Evolutionary conservation across 2,797 vertebrate species (phyloP).

Genomic region (Crocidura indochinensis): DNA sequence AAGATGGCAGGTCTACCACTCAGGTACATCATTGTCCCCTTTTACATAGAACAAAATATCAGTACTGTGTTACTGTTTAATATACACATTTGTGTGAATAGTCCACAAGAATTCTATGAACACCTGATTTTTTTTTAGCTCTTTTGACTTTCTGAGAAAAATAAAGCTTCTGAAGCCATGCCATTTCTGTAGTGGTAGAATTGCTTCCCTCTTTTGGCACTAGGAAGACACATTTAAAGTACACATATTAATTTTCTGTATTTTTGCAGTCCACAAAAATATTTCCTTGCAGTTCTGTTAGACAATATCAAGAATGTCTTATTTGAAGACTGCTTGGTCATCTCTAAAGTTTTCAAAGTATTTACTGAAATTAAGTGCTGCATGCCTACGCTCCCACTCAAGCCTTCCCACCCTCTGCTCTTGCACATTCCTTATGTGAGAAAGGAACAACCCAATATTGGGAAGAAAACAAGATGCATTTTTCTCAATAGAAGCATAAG

Average conservation of each 20-base stretch:
- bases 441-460: conserved; percentile 4
- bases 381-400: conserved; percentile 48
- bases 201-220: not conserved
- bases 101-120: not conserved
- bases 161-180: not conserved
- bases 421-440: conserved; percentile 66
- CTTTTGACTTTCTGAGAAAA: conserved; percentile 66
- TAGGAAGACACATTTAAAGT: not conserved
- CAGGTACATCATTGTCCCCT: too few species aligned
- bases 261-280: not conserved
- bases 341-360: conserved; percentile 31
- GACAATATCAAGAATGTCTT: not conserved
- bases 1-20: too few species aligned
- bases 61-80: conserved; percentile 19
- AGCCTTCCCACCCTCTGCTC: conserved; percentile 24
- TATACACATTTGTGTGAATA: conserved; percentile 39
- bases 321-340: conserved; percentile 56
- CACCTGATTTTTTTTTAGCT: conserved; percentile 22
- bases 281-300: not conserved
- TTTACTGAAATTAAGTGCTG: conserved; percentile 8
- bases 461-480: conserved; percentile 56
- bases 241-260: not conserved
- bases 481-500: conserved; percentile 58
- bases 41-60: not conserved
- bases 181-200: not conserved